Evolutionary conservation across 2,797 vertebrate species (phyloP).

Genomic region (Danio albolineatus): DNA sequence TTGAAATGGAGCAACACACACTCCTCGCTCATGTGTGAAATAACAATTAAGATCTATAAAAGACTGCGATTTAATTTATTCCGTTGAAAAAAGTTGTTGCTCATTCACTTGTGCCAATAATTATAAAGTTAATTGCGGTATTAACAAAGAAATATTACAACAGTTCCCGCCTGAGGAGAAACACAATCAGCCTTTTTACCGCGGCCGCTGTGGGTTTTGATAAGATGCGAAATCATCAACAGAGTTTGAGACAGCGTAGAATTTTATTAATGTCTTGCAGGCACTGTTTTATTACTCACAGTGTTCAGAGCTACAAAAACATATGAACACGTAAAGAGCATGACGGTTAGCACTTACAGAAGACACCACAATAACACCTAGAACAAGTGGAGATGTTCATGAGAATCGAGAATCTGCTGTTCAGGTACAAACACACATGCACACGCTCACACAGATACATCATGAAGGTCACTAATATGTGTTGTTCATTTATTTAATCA

Average conservation of each 20-base stretch:
- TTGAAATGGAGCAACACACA: background rate
- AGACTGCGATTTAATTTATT: slow-evolving; percentile 14
- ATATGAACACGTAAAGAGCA: slow-evolving; percentile 64
- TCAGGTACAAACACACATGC: slow-evolving; percentile 10
- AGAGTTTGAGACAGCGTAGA: slow-evolving; percentile 40
- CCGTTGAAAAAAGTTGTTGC: slow-evolving; percentile 6
- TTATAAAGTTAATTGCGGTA: slow-evolving; percentile 35
- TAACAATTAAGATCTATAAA: slow-evolving; percentile 33
- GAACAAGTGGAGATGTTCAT: slow-evolving; percentile 20
- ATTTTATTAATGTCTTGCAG: slow-evolving; percentile 64
- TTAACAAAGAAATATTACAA: slow-evolving; percentile 29
- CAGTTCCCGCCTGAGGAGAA: slow-evolving; percentile 8
- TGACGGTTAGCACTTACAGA: slow-evolving; percentile 51
- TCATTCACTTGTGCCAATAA: slow-evolving; percentile 25
- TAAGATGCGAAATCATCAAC: slow-evolving; percentile 28
- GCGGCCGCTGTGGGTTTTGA: slow-evolving; percentile 20
- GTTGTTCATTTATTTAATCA: slow-evolving; percentile 10
- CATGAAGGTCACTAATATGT: slow-evolving; percentile 27
- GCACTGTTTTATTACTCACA: slow-evolving; percentile 82
- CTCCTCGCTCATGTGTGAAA: slow-evolving; percentile 30
- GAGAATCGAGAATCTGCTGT: background rate
- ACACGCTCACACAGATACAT: slow-evolving; percentile 11
- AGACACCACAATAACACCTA: slow-evolving; percentile 61
- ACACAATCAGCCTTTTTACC: background rate
- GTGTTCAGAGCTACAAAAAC: slow-evolving; percentile 73